Evolutionary conservation across 1,140 invertebrate genomes (phyloP), one percentile per base, ranked within the genome.

Genomic region (Trichonephila clavipes): DNA sequence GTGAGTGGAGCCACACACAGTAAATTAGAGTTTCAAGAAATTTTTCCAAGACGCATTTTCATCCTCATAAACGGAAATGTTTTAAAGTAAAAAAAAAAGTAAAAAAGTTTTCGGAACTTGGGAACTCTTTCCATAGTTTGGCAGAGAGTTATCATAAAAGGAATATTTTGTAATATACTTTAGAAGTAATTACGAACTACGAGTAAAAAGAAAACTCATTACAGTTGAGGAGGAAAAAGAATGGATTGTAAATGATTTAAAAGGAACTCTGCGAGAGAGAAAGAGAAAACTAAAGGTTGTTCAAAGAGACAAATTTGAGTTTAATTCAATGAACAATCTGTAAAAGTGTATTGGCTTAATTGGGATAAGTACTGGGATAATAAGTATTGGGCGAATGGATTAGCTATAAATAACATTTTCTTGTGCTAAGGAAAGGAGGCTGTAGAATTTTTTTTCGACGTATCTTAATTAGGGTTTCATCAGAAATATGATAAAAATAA

Each of bases 81-180:
- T 77, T 77, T 19, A 14, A 34, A 77, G 34, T 34, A 18, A 77
- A 34, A 77, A 77, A 62, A 16, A 34, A 1, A 6, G 72, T 28
- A 40, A 72, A 69, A 77, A 77, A 77, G 72, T 77, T 77, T 77
- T 16, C 16, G 14, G 16, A 77, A 77, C 72, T 77, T 40, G 28
- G 72, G 72, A 77, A 77, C 72, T 77, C 72, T 6, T 77, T 34
- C 72, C 28, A 40, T 34, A 77, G 28, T 77, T 77, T 77, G 18
- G 28, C 28, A 77, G 28, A 21, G 24, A 28, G 72, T 77, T 77
- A 77, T 77, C 14, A 77, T 77, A 77, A 77, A 28, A 59, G 83
- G 58, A 85, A 85, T 85, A 61, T 85, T 85, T 85, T 51, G 58
- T 85, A 85, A 85, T 85, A 61, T 85, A 61, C 83, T 85, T 85